Base-by-base conservation (phyloP, 2,797 vertebrate species). In the Arnoldichthys spilopterus region DNA sequence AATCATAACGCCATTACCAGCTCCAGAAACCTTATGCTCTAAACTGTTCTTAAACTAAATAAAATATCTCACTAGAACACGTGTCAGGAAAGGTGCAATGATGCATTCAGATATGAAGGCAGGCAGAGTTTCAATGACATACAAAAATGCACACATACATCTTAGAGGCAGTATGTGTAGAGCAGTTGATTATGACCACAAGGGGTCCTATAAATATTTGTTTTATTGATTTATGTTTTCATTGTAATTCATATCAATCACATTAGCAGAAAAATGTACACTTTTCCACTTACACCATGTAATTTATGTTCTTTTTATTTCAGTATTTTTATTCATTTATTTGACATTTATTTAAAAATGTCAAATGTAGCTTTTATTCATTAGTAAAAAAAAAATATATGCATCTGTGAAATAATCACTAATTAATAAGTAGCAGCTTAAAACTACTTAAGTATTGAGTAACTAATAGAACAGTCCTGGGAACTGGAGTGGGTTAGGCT, bases 21-120 rank as follows among this genome's bases (percentile, higher is more conserved):
- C 30, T 3, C 22, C 45, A 15, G 22, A 47, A n/a, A 62, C 61
- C 45, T 26, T 26, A 4, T 28, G 59, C 32, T 30, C 37, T 13
- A 47, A 69, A 64, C 28, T 13, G 20, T 28, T 53, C 18, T 28
- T 30, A 12, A 56, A 47, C 76, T 66, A 67, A 75, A 78, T 71
- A 37, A 77, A 73, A 69, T 1, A 70, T 75, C 78, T 70, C 16
- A 22, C 32, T 22, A 7, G 54, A 47, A 34, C 37, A 53, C 40
- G 34, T 72, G 49, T 51, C 6, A n/a, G 26, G n/a, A 30, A 58
- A 43, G 59, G 24, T 59, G 18, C 28, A 70, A 58, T 26, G 16
- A 24, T 12, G 2, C 30, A 13, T 43, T 67, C 34, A 59, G 74
- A 62, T 61, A 56, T 3, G 3, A 34, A 4, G 76, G 18, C 72